phyloP scores from a whole-genome alignment of 2,888 invertebrate species.

The Glaucopsyche alexis region DNA sequence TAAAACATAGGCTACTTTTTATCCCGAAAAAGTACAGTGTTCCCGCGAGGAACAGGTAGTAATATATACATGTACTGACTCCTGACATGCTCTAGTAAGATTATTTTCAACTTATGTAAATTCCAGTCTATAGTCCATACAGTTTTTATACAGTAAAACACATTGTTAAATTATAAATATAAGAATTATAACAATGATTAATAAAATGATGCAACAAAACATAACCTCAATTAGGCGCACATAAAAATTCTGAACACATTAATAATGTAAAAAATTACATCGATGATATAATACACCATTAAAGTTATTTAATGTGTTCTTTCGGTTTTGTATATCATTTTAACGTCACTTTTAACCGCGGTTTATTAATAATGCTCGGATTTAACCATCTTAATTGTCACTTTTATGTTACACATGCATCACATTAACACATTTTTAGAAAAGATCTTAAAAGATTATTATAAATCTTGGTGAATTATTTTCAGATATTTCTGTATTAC shows the following conservation, averaged over 20 bases:
- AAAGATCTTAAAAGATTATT: slow-evolving; percentile 40
- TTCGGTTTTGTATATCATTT: slow-evolving; percentile 58
- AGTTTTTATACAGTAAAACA: no score
- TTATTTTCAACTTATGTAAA: no score
- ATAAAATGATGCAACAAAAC: slow-evolving; percentile 8
- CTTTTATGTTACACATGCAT: slow-evolving; percentile 57
- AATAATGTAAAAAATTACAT: slow-evolving; percentile 34
- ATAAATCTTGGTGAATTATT: slow-evolving; percentile 43
- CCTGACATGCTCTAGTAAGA: no score
- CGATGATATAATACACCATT: slow-evolving; percentile 51
- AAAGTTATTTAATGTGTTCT: slow-evolving; percentile 52
- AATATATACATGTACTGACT: no score
- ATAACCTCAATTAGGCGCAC: background rate
- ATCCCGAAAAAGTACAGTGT: no score
- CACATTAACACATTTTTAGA: slow-evolving; percentile 50
- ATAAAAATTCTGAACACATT: slow-evolving; percentile 14
- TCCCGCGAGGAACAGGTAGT: no score
- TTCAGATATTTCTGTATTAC: slow-evolving; percentile 38
- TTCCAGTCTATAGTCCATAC: no score
- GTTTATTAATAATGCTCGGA: slow-evolving; percentile 67
- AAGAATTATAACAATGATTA: background rate
- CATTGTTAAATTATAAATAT: background rate
- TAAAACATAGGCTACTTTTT: no score
- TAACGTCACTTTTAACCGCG: slow-evolving; percentile 54
- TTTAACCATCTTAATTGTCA: slow-evolving; percentile 68